Conservation (phyloP, 2,797 vertebrate species). For the Falco rusticolus region DNA sequence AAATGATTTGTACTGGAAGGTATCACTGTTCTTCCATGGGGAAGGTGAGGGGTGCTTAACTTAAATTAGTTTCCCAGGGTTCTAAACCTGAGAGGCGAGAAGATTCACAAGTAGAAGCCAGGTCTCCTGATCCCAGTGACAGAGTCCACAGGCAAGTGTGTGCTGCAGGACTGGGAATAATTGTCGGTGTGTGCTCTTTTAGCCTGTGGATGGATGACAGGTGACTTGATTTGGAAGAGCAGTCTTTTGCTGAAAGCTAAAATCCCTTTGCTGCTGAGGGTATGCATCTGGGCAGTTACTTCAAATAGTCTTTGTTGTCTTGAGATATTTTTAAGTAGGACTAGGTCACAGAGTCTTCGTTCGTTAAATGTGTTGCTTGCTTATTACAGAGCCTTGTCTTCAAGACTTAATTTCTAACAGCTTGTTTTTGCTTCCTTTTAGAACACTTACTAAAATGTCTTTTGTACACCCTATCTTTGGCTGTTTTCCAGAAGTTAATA, state of each 20-base stretch:
- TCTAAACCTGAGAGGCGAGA: background rate
- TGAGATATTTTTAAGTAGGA: background rate
- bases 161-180: background rate
- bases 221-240: background rate
- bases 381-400: background rate
- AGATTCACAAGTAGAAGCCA: background rate
- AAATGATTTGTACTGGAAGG: background rate
- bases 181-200: background rate
- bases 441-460: background rate
- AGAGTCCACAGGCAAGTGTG: background rate
- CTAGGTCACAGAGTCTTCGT: background rate
- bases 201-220: background rate
- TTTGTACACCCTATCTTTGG: background rate
- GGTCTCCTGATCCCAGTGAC: background rate
- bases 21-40: too few species aligned
- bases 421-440: background rate
- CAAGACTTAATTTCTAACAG: background rate
- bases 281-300: fast-evolving
- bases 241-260: background rate
- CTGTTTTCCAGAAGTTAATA: background rate
- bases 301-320: background rate
- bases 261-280: background rate
- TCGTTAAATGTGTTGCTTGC: background rate
- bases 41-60: background rate
- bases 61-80: background rate